A percentile compares a stretch with the other conserved stretches of the same genome.
Conservation (phyloP, 30 jellyfish, hydroid and myxozoan genomes). For the Nemopilema nomurai region DNA sequence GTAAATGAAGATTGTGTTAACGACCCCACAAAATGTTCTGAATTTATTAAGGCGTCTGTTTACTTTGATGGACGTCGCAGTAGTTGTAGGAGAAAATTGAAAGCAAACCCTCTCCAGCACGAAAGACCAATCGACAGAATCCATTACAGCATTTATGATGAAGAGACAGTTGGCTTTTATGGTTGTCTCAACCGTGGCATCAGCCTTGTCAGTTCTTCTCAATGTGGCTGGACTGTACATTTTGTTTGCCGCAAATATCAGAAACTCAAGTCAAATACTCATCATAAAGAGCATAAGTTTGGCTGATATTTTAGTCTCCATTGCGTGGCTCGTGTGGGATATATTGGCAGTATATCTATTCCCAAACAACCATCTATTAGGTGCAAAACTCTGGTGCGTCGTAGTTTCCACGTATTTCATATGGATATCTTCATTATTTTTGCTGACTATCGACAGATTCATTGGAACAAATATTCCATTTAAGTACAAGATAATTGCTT, state of each 20-base stretch:
- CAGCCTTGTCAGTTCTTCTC: background rate
- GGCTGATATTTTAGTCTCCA: background rate
- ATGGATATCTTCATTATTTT: background rate
- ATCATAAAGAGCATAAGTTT: background rate
- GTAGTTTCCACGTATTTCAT: background rate
- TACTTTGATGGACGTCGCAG: no score
- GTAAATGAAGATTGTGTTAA: no score
- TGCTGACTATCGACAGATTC: background rate
- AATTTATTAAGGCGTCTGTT: no score
- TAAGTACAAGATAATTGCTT: background rate
- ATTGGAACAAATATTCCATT: background rate
- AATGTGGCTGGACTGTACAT: background rate
- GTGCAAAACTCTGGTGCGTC: background rate
- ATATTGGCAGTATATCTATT: background rate
- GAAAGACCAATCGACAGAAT: background rate
- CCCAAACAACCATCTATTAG: background rate
- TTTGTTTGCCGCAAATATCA: background rate
- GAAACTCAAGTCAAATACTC: background rate
- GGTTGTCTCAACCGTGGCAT: background rate
- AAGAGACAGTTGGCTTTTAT: background rate
- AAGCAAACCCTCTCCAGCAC: background rate
- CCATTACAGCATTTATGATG: background rate
- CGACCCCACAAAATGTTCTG: no score
- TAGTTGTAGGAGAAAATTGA: no score
- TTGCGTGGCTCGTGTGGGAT: background rate